Conservation (phyloP, 1,140 invertebrate species). For the Apocrypta bakeri region DNA sequence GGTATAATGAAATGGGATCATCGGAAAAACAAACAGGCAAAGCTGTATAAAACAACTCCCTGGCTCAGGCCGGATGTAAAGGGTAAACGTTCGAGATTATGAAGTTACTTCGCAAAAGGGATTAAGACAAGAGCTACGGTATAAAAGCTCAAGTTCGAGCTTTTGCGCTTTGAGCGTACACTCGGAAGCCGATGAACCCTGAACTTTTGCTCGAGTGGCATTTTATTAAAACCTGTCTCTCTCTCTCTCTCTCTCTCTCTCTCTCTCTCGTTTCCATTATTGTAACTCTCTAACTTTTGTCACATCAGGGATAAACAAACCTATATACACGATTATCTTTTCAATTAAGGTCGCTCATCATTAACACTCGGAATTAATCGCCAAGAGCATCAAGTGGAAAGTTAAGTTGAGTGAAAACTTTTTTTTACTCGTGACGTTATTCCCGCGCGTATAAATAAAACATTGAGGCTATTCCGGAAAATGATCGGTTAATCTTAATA, state of each 20-base stretch:
- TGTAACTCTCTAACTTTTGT: neutral
- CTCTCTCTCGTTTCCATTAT: neutral
- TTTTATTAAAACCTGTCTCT: slow-evolving; percentile 39
- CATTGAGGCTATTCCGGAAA: neutral
- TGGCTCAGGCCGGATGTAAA: neutral
- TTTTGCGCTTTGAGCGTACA: slow-evolving; percentile 27
- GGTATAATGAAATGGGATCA: slow-evolving; percentile 37
- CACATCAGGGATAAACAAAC: slow-evolving; percentile 23
- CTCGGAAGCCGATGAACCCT: slow-evolving; percentile 26
- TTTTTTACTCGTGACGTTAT: slow-evolving; percentile 4
- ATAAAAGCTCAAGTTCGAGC: slow-evolving; percentile 41
- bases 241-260: neutral
- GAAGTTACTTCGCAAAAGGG: slow-evolving; percentile 44
- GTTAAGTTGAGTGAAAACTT: slow-evolving; percentile 12
- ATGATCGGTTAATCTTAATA: neutral
- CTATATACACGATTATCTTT: slow-evolving; percentile 23
- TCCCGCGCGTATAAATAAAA: neutral
- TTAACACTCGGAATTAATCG: neutral
- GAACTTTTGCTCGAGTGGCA: slow-evolving; percentile 42
- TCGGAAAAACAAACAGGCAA: slow-evolving; percentile 31
- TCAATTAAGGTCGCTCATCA: slow-evolving; percentile 6
- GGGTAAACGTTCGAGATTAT: slow-evolving; percentile 28
- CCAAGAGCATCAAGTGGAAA: slow-evolving; percentile 9
- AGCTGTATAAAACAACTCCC: slow-evolving; percentile 33
- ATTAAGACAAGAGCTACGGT: slow-evolving; percentile 37